Evolutionary conservation across 2,888 invertebrate species (phyloP).

Genomic region (Bombyx huttoni): DNA sequence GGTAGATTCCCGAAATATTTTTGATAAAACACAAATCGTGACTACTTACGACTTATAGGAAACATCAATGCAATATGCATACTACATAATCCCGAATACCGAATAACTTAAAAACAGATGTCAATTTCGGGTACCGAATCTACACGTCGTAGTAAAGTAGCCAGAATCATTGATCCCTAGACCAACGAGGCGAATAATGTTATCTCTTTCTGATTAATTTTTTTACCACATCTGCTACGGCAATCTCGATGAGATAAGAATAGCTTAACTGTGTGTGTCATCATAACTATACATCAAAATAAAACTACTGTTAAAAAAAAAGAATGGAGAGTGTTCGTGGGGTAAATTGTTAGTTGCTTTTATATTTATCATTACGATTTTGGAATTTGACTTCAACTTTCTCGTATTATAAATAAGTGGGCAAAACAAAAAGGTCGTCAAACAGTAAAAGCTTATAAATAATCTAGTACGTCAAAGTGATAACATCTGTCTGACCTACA

Average conservation of each 20-base stretch:
- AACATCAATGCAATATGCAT: no score
- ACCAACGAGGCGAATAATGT: no score
- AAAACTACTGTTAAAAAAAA: conserved; percentile 1
- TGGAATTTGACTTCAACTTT: neutral
- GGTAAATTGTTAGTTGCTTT: neutral
- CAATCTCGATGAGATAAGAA: no score
- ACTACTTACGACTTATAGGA: no score
- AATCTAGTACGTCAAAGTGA: neutral
- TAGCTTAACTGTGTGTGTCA: neutral
- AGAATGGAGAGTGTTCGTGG: neutral
- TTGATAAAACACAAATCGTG: conserved; percentile 50
- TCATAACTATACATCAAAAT: conserved; percentile 7
- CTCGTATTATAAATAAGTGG: neutral
- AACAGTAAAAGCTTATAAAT: neutral
- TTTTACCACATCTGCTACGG: no score
- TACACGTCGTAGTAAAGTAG: no score
- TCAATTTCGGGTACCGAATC: no score
- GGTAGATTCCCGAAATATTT: conserved; percentile 48
- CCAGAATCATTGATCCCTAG: no score
- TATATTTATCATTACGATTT: neutral
- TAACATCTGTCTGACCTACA: neutral
- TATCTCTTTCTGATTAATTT: no score
- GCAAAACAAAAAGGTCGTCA: no score
- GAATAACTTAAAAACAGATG: no score
- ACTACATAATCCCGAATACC: no score